Base-by-base conservation (phyloP, 23 tunicate species). In the Oikopleura albicans region DNA sequence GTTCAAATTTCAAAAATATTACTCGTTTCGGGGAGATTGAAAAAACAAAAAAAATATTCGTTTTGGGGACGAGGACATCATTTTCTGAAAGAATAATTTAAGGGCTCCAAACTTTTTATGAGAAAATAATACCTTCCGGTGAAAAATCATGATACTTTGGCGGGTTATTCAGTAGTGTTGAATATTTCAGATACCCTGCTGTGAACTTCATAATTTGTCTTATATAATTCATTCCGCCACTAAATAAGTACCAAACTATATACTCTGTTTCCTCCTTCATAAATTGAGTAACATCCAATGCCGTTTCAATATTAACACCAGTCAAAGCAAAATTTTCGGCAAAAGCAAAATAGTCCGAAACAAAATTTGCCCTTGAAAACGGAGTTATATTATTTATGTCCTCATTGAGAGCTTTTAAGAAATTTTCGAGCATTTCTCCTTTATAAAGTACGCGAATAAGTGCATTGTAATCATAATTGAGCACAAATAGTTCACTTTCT, bases 331-430 rank as follows among this genome's bases (percentile, higher is more conserved):
- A 22, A 71, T 71, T 71, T 29, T 71, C 79, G 37, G 79, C 79
- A 29, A 71, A 71, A 2, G 79, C 79, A 29, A 71, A 71, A 71
- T 71, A 71, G 37, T 71, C 79, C 28, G 79, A 16, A 29, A 71
- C 79, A 71, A 71, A 71, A 71, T 71, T 71, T 12, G 79, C 33
- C 4, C 79, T 16, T 16, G 79, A 71, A 49, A 49, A 49, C 22
- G 12, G 12, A 49, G 63, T 12, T 8, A 49, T 49, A 49, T 22
- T 49, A 8, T 49, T 22, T 12, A 49, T 49, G 63, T 49, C 63
- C 12, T 12, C 22, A 49, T 49, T 22, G 12, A 49, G 22, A 49
- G 63, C 63, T 8, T 22, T 49, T 22, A 49, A 22, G 12, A 49
- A 22, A 49, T 49, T 22, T 49, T 49, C 59, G 59, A 49, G 59